Conservation (phyloP, 1,140 invertebrate species). For the Drosophila tristis region DNA sequence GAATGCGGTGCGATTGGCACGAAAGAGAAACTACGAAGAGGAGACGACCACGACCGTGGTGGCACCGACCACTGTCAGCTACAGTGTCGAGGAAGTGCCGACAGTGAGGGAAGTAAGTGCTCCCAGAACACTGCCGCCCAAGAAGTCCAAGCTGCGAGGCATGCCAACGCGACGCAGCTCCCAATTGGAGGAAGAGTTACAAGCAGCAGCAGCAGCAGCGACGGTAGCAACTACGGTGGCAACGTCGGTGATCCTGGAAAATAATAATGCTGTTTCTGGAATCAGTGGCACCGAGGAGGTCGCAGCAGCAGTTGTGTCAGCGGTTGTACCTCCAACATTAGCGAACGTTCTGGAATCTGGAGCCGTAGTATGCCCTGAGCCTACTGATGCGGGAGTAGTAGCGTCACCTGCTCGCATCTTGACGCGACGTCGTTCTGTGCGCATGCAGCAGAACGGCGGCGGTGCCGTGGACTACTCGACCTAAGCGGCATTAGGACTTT, state of each 20-base stretch:
- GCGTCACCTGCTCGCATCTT: conserved; percentile 64
- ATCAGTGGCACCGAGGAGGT: conserved; percentile 61
- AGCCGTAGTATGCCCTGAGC: conserved; percentile 61
- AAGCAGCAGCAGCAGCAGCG: conserved; percentile 15
- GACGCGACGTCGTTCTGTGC: conserved; percentile 75
- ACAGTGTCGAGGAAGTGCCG: conserved; percentile 35
- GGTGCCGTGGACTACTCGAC: conserved; percentile 59
- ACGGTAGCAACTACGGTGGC: conserved; percentile 84
- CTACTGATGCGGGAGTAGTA: conserved; percentile 21
- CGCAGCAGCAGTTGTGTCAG: conserved; percentile 17
- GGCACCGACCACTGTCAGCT: conserved; percentile 5
- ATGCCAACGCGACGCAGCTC: conserved; percentile 84
- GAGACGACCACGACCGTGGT: conserved; percentile 21
- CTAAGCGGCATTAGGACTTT: conserved; percentile 34
- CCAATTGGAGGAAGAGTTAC: conserved; percentile 86
- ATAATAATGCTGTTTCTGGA: conserved; percentile 77
- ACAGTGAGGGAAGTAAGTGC: conserved; percentile 53
- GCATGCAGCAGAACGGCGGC: conserved; percentile 76
- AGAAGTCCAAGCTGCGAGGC: conserved; percentile 83
- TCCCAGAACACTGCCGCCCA: conserved; percentile 72
- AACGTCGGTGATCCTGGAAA: conserved; percentile 69
- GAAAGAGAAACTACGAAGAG: conserved; percentile 79
- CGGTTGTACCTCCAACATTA: conserved; percentile 5
- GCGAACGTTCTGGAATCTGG: conserved; percentile 6
- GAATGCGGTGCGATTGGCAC: conserved; percentile 54